Conservation (phyloP, 2,888 invertebrate genomes). For the Hedychridium roseum region DNA sequence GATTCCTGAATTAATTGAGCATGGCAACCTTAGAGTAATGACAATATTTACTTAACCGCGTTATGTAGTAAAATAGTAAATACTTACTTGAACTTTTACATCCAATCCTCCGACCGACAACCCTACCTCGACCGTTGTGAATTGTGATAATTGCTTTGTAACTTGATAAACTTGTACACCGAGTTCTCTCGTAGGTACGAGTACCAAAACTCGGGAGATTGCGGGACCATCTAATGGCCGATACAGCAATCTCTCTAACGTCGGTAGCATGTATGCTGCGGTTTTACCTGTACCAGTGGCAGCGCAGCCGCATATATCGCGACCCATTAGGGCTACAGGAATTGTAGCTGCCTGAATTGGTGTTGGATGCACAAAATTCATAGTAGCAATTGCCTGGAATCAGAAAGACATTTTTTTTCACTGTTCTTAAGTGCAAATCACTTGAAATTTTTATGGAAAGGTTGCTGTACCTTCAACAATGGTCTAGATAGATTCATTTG, state of each 20-base stretch:
- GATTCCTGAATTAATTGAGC: slow-evolving; percentile 70
- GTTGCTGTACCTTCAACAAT: slow-evolving; percentile 74
- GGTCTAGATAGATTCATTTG: slow-evolving; percentile 97
- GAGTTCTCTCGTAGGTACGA: slow-evolving; percentile 96
- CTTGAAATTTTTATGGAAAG: not conserved
- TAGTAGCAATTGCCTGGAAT: slow-evolving; percentile 78
- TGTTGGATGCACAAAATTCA: slow-evolving; percentile 94
- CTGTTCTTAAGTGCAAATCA: not conserved
- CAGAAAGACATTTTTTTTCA: slow-evolving; percentile 1
- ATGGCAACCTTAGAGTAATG: too few species aligned
- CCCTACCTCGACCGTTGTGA: slow-evolving; percentile 82
- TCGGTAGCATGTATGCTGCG: slow-evolving; percentile 98
- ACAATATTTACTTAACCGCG: not conserved
- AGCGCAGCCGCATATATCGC: slow-evolving; percentile 98
- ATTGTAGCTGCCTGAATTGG: slow-evolving; percentile 97
- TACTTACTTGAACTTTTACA: slow-evolving; percentile 72
- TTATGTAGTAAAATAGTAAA: not conserved
- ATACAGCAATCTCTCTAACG: slow-evolving; percentile 90
- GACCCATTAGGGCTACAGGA: slow-evolving; percentile 88
- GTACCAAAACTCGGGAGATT: slow-evolving; percentile 84
- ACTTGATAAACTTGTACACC: slow-evolving; percentile 98
- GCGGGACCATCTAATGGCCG: slow-evolving; percentile 76
- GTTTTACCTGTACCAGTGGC: slow-evolving; percentile 99
- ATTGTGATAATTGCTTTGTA: slow-evolving; percentile 88
- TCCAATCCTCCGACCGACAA: slow-evolving; percentile 89